Conservation (phyloP, 2,888 invertebrate genomes). For the Leucophora obtusa region DNA sequence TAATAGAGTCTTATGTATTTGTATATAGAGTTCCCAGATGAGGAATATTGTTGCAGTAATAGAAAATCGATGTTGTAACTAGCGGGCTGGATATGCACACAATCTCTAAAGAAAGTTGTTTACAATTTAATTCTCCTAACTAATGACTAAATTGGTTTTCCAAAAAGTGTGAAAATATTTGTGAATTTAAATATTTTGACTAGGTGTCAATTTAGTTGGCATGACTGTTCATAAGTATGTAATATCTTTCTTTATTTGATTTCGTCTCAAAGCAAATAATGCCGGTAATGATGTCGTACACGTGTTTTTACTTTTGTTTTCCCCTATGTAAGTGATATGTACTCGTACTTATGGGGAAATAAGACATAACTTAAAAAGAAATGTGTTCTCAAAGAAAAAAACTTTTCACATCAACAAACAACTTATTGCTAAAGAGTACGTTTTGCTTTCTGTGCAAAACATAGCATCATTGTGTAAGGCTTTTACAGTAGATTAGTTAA, state of each 20-base stretch:
- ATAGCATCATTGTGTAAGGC: conserved; percentile 2
- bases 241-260: too few relatives aligned
- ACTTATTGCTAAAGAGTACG: background rate
- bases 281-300: conserved; percentile 55
- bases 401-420: background rate
- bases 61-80: too few relatives aligned
- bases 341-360: conserved; percentile 4
- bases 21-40: too few relatives aligned
- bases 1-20: background rate
- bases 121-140: too few relatives aligned
- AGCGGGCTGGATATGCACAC: too few relatives aligned
- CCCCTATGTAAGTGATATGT: background rate
- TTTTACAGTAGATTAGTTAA: conserved; percentile 19
- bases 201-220: too few relatives aligned
- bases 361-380: background rate
- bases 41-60: too few relatives aligned
- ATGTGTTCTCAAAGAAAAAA: background rate
- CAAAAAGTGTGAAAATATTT: too few relatives aligned
- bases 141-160: too few relatives aligned
- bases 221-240: too few relatives aligned
- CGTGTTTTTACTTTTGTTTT: conserved; percentile 14
- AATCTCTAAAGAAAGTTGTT: too few relatives aligned
- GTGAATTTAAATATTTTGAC: too few relatives aligned
- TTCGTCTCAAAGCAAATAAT: conserved; percentile 40
- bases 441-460: background rate